Evolutionary conservation across 2,113 vertebrate species (phyloP).

Genomic region (Melanocharis versteri): DNA sequence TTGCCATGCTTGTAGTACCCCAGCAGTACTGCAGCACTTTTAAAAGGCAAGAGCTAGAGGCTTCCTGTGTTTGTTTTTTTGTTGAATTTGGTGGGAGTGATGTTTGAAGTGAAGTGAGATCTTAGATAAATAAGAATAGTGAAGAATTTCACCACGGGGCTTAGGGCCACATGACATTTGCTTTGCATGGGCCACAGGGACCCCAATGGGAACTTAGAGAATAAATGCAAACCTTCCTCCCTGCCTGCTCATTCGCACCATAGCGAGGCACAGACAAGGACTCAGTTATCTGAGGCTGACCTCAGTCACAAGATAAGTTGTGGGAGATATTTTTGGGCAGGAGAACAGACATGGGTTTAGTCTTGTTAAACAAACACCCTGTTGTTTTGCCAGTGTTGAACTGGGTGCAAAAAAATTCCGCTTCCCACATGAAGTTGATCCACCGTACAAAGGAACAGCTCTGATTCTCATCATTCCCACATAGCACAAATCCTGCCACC

Average conservation of each 20-base stretch:
- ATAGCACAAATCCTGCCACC: background rate
- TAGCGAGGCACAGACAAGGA: background rate
- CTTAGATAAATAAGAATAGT: background rate
- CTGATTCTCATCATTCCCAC: background rate
- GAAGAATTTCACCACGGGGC: background rate
- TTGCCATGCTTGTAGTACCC: background rate
- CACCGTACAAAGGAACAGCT: background rate
- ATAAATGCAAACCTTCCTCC: background rate
- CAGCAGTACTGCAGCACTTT: background rate
- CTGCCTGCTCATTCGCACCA: background rate
- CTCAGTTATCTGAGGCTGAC: background rate
- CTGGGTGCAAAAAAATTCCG: background rate
- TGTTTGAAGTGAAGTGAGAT: background rate
- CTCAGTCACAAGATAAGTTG: slow-evolving; percentile 9
- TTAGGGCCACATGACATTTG: background rate
- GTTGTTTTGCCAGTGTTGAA: background rate
- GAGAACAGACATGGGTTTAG: background rate
- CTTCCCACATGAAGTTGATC: background rate
- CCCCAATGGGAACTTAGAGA: background rate
- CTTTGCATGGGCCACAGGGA: background rate
- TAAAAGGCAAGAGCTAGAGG: background rate
- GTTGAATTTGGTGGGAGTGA: background rate
- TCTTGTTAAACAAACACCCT: background rate
- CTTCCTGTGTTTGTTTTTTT: background rate
- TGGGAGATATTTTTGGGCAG: background rate